Evolutionary conservation across 2,888 invertebrate species (phyloP).

Genomic region (Dendrolimus houi): DNA sequence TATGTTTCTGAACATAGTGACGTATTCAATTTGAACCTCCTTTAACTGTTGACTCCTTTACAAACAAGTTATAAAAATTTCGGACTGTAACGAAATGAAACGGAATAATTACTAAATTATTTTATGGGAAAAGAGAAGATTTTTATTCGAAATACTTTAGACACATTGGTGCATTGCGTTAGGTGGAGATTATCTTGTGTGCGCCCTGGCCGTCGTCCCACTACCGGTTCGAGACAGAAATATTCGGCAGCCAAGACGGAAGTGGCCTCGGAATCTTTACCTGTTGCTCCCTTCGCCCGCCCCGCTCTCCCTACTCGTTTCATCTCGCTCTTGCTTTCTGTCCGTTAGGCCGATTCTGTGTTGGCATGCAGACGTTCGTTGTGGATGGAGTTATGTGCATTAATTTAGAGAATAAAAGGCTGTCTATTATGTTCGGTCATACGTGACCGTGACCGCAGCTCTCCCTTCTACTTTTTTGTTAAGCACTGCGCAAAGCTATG

Average conservation of each 20-base stretch:
- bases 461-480: conserved; percentile 56
- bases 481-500: conserved; percentile 17
- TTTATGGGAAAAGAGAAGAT: too few species aligned
- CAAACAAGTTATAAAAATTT: too few species aligned
- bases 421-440: conserved; percentile 48
- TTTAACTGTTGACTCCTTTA: neutral
- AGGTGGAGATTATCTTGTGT: conserved; percentile 45
- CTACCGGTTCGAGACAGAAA: conserved; percentile 76
- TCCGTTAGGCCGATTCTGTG: conserved; percentile 29
- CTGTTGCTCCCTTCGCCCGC: conserved; percentile 75
- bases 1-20: conserved; percentile 31
- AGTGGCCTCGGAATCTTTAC: conserved; percentile 77
- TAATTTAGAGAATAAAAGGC: conserved; percentile 68
- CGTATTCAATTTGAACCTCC: conserved; percentile 21
- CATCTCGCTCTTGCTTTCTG: conserved; percentile 49
- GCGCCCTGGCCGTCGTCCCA: conserved; percentile 69
- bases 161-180: conserved; percentile 17
- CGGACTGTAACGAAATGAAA: too few species aligned
- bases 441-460: conserved; percentile 69
- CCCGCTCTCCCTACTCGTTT: conserved; percentile 43
- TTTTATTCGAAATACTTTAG: too few species aligned
- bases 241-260: conserved; percentile 77
- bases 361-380: conserved; percentile 44
- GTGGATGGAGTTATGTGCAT: conserved; percentile 59
- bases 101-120: too few species aligned